These are phyloP conservation scores for Gandaritis pyraliata DNA, from an alignment of 2,888 invertebrate genomes.

Conservation along the genomic window DNA sequence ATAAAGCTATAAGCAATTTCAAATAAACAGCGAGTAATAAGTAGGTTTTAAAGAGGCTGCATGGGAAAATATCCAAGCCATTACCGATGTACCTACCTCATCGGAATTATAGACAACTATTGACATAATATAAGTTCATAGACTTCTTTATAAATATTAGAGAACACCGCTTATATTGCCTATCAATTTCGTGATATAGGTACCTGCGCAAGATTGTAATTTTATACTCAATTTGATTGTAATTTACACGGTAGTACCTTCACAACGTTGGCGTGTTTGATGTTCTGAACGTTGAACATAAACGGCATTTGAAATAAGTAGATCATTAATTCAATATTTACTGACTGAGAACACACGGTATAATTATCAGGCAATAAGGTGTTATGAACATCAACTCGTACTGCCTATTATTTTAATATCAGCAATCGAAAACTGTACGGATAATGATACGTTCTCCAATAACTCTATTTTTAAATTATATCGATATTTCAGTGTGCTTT, in stretches of 20 bases:
- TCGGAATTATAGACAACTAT: constrained; percentile 67
- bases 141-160: constrained; percentile 55
- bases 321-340: constrained; percentile 29
- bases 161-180: constrained; percentile 47
- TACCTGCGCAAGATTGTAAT: constrained; percentile 52
- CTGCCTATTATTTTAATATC: constrained; percentile 31
- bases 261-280: constrained; percentile 33
- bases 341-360: constrained; percentile 22
- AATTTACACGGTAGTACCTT: constrained; percentile 38
- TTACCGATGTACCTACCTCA: constrained; percentile 65
- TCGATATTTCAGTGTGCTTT: constrained; percentile 32
- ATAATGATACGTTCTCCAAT: constrained; percentile 27
- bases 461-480: constrained; percentile 34
- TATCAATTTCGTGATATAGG: constrained; percentile 55
- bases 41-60: constrained; percentile 48
- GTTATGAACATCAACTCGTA: constrained; percentile 24
- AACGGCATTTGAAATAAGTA: constrained; percentile 20
- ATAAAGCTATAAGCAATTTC: constrained; percentile 54
- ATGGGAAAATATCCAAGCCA: constrained; percentile 68
- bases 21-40: constrained; percentile 54
- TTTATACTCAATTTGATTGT: constrained; percentile 47
- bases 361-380: constrained; percentile 34
- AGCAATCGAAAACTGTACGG: constrained; percentile 23
- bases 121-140: constrained; percentile 67
- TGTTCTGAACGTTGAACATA: constrained; percentile 19